A percentile compares a stretch with the other conserved stretches of the same genome.
phyloP scores from a whole-genome alignment of 2,888 invertebrate genomes.

The Drosophila hawaiiensis region DNA sequence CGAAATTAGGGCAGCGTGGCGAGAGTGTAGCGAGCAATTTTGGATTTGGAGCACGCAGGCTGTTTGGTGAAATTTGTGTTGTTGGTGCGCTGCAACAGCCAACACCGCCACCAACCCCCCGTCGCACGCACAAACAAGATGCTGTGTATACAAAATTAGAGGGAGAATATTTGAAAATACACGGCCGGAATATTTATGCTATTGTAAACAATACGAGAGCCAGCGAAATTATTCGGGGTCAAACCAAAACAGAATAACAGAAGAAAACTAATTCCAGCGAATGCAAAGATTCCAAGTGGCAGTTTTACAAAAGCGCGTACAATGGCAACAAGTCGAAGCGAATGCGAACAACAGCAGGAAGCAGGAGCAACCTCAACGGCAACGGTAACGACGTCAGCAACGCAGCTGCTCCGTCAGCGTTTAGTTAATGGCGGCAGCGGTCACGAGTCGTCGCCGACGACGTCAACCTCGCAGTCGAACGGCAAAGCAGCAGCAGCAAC shows the following conservation, averaged over 20 bases:
- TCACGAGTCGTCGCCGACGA: slow-evolving; percentile 27
- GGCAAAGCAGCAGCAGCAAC: slow-evolving; percentile 41
- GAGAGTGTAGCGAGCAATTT: slow-evolving; percentile 35
- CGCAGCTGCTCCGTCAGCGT: slow-evolving; percentile 44
- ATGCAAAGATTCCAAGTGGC: slow-evolving; percentile 47
- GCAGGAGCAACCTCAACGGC: slow-evolving; percentile 15
- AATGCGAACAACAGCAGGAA: slow-evolving; percentile 44
- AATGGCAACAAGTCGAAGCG: slow-evolving; percentile 71
- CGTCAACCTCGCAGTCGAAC: slow-evolving; percentile 27
- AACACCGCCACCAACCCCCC: slow-evolving; percentile 38
- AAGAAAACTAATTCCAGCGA: slow-evolving; percentile 27
- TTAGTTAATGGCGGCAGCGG: slow-evolving; percentile 50
- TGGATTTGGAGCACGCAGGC: slow-evolving; percentile 58
- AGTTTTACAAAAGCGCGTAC: slow-evolving; percentile 46
- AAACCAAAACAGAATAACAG: slow-evolving; percentile 23
- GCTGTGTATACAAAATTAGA: slow-evolving; percentile 79
- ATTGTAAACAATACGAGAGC: slow-evolving; percentile 71
- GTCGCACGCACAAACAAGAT: slow-evolving; percentile 47
- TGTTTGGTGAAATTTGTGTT: slow-evolving; percentile 61
- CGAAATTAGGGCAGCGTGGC: slow-evolving; percentile 40
- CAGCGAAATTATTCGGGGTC: slow-evolving; percentile 48
- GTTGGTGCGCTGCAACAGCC: slow-evolving; percentile 47
- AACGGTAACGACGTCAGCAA: slow-evolving; percentile 16
- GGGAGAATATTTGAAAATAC: slow-evolving; percentile 51
- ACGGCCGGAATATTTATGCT: slow-evolving; percentile 62